phyloP scores from a whole-genome alignment of 2,888 invertebrate genomes.

The Volucella zonaria region DNA sequence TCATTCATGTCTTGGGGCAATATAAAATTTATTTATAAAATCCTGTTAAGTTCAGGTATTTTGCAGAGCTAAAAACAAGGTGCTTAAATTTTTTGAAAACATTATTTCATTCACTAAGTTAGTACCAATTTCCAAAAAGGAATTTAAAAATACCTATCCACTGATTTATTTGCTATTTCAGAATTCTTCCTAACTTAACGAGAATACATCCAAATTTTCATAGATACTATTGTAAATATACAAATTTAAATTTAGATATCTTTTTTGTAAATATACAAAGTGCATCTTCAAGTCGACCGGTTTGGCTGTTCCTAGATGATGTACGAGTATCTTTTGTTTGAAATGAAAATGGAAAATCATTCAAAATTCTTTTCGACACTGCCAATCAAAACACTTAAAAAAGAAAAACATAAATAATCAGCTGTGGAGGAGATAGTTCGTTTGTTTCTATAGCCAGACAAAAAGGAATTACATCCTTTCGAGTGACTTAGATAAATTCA shows the following conservation, averaged over 20 bases:
- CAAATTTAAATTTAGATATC: conserved; percentile 61
- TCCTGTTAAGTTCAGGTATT: too few relatives aligned
- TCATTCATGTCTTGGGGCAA: too few relatives aligned
- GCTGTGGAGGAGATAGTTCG: conserved; percentile 5
- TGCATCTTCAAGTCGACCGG: conserved; percentile 25
- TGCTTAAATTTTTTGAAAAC: too few relatives aligned
- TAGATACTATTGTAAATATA: conserved; percentile 43
- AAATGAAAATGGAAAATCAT: conserved; percentile 15
- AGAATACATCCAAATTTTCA: background rate
- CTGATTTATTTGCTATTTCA: background rate
- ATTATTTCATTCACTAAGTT: too few relatives aligned
- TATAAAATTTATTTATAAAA: too few relatives aligned
- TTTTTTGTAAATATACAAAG: conserved; percentile 49
- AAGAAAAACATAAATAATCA: conserved; percentile 48
- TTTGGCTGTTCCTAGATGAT: background rate
- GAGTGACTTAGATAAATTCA: conserved; percentile 1
- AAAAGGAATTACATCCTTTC: conserved; percentile 10
- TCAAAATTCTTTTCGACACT: conserved; percentile 47
- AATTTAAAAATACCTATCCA: background rate
- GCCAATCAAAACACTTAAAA: conserved; percentile 63
- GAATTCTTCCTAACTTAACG: background rate
- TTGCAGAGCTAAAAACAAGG: too few relatives aligned
- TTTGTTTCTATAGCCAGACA: conserved; percentile 1
- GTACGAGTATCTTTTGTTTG: background rate
- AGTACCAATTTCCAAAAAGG: too few relatives aligned